These are phyloP conservation scores for Tor tambroides DNA, from an alignment of 2,113 vertebrate species.

Conservation along the genomic window DNA sequence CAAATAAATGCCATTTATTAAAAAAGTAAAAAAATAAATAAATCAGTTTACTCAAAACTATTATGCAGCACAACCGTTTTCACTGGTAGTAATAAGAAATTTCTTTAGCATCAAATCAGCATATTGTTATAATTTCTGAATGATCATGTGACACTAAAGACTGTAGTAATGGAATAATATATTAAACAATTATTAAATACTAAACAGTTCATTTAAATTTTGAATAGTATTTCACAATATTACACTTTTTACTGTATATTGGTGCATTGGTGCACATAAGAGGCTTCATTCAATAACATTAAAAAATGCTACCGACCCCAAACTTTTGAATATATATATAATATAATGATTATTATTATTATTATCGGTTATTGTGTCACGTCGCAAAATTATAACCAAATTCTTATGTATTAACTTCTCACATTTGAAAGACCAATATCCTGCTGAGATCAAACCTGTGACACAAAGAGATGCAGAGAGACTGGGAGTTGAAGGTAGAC, in stretches of 20 bases:
- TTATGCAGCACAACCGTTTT: neutral
- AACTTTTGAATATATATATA: too few relatives aligned
- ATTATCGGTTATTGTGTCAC: neutral
- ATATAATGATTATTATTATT: too few relatives aligned
- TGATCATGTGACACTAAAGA: neutral
- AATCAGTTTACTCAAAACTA: too few relatives aligned
- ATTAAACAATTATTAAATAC: neutral
- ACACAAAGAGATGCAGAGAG: slow-evolving; percentile 13
- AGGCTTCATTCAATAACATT: neutral
- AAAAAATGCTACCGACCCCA: neutral
- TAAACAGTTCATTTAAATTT: neutral
- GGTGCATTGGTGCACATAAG: neutral
- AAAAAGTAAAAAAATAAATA: neutral
- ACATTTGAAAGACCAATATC: slow-evolving; percentile 9
- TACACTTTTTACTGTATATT: neutral
- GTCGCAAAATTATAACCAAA: neutral
- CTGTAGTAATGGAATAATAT: neutral
- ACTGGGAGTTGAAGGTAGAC: neutral
- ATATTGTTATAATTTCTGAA: neutral
- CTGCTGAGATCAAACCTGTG: slow-evolving; percentile 20
- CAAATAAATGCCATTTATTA: neutral
- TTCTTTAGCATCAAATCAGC: neutral
- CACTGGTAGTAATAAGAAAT: neutral
- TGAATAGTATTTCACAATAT: neutral
- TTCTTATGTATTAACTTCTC: slow-evolving; percentile 35